Evolutionary conservation across 2,888 invertebrate genomes (phyloP).

Genomic region (Seira musarum): DNA sequence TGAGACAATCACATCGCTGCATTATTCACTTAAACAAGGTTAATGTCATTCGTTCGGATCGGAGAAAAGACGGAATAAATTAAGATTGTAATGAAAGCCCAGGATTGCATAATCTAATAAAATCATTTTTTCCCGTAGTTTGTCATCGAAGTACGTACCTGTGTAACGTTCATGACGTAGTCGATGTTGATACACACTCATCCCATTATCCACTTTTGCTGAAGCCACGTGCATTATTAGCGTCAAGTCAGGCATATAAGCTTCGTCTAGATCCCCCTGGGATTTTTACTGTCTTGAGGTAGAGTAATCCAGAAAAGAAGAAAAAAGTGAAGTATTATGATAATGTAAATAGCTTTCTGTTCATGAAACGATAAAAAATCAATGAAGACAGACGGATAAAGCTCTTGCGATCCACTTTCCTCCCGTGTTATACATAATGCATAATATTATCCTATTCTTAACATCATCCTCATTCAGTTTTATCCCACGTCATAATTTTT

Average conservation of each 20-base stretch:
- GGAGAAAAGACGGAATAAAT: neutral
- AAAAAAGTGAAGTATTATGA: slow-evolving; percentile 26
- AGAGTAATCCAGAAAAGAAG: neutral
- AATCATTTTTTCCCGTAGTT: neutral
- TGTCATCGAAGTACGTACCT: no score
- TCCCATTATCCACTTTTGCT: slow-evolving; percentile 14
- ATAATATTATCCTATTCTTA: neutral
- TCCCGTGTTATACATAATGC: neutral
- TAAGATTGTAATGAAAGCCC: neutral
- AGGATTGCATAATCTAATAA: neutral
- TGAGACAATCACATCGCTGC: neutral
- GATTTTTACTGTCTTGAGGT: slow-evolving; percentile 10
- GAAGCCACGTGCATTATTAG: slow-evolving; percentile 4
- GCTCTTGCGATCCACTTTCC: neutral
- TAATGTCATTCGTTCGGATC: slow-evolving; percentile 3
- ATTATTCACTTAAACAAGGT: neutral
- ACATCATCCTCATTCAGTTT: neutral
- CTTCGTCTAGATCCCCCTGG: slow-evolving; percentile 5
- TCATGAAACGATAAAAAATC: slow-evolving; percentile 31
- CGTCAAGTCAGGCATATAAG: slow-evolving; percentile 13
- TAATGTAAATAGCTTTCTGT: slow-evolving; percentile 26
- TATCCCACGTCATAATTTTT: neutral
- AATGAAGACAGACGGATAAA: slow-evolving; percentile 38
- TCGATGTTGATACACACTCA: neutral
- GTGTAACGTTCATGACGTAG: no score